These are phyloP conservation scores for Chloromyia formosa DNA, from an alignment of 2,888 invertebrate species.

Conservation along the genomic window DNA sequence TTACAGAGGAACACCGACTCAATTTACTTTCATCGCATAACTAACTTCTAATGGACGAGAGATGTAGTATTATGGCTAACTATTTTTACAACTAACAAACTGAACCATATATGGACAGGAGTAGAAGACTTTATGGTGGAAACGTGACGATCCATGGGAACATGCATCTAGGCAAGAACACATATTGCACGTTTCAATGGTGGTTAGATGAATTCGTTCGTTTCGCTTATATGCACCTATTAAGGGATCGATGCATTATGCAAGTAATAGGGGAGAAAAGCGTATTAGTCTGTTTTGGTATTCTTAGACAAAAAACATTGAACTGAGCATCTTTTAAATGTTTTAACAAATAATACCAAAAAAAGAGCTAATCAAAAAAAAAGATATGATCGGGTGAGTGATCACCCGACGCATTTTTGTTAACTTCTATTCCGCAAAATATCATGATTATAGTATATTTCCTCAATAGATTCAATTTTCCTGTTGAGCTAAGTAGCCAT, in stretches of 20 bases:
- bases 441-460: too few species aligned
- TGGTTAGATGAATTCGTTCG: slow-evolving; percentile 7
- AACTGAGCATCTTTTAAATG: too few species aligned
- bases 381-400: too few species aligned
- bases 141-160: slow-evolving; percentile 39
- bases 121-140: slow-evolving; percentile 21
- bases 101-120: slow-evolving; percentile 25
- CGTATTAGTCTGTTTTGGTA: too few species aligned
- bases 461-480: too few species aligned
- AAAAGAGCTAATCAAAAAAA: too few species aligned
- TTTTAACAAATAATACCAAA: too few species aligned
- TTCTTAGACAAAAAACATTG: too few species aligned
- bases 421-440: too few species aligned
- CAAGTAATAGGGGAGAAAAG: background rate
- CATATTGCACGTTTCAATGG: slow-evolving; percentile 33
- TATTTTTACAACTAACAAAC: slow-evolving; percentile 38
- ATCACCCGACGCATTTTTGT: too few species aligned
- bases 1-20: slow-evolving; percentile 13
- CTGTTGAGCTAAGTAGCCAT: too few species aligned
- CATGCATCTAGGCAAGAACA: slow-evolving; percentile 12
- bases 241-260: background rate
- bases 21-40: slow-evolving; percentile 38
- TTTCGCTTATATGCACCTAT: slow-evolving; percentile 14
- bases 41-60: slow-evolving; percentile 31
- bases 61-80: slow-evolving; percentile 23